Evolutionary conservation across 2,113 vertebrate species (phyloP).

Genomic region (Bufo gargarizans): DNA sequence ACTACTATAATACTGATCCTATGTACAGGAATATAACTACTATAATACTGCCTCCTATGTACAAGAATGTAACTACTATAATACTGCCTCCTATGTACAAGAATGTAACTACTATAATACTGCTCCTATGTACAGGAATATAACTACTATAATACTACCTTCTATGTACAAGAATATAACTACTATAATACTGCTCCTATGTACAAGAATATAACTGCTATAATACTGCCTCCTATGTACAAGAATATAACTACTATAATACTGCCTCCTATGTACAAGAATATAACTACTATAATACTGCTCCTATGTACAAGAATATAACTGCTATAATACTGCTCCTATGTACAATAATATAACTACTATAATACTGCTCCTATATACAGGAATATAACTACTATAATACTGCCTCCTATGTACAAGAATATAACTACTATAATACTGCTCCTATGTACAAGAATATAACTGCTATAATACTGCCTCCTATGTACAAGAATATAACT

Average conservation of each 20-base stretch:
- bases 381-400: slow-evolving; percentile 5
- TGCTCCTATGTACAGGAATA: neutral
- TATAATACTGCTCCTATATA: neutral
- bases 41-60: neutral
- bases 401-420: neutral
- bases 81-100: neutral
- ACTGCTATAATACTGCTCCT: no score
- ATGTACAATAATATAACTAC: neutral
- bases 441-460: slow-evolving; percentile 1
- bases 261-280: neutral
- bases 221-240: neutral
- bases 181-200: slow-evolving; percentile 4
- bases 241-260: slow-evolving; percentile 5
- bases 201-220: neutral
- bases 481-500: slow-evolving; percentile 1
- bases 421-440: slow-evolving; percentile 6
- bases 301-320: no score
- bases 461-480: neutral
- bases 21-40: slow-evolving; percentile 4
- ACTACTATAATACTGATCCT: neutral
- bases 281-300: neutral
- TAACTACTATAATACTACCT: slow-evolving; percentile 4
- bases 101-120: slow-evolving; percentile 14
- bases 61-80: slow-evolving; percentile 5
- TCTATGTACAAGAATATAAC: slow-evolving; percentile 1